These are phyloP conservation scores for Scelioninae gen. 2 DNA, from an alignment of 2,888 invertebrate species.

Conservation along the genomic window DNA sequence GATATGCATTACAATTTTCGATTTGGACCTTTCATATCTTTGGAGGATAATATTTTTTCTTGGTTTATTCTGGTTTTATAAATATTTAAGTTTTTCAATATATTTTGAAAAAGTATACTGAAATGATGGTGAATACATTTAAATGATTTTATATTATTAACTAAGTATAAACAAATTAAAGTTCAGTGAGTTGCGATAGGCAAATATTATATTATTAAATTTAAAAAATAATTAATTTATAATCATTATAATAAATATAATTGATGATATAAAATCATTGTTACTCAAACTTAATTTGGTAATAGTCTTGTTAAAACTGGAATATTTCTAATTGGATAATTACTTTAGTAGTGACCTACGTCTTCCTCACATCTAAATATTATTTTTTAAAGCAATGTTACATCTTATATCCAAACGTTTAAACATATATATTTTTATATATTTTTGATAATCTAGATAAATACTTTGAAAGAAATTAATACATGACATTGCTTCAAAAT, in stretches of 20 bases:
- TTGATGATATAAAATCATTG: constrained; percentile 23
- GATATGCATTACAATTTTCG: constrained; percentile 59
- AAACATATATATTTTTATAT: too few relatives aligned
- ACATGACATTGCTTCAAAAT: constrained; percentile 54
- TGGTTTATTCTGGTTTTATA: too few relatives aligned
- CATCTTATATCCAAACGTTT: too few relatives aligned
- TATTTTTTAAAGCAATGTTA: constrained; percentile 54
- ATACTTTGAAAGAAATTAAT: too few relatives aligned
- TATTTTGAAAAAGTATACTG: too few relatives aligned
- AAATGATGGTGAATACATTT: too few relatives aligned
- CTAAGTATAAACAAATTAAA: too few relatives aligned
- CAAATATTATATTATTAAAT: too few relatives aligned
- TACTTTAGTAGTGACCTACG: constrained; percentile 47
- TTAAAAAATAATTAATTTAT: not conserved
- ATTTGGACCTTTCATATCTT: constrained; percentile 11
- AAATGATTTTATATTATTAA: too few relatives aligned
- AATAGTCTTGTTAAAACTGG: constrained; percentile 29
- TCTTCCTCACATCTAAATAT: constrained; percentile 27
- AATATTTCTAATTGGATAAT: constrained; percentile 32
- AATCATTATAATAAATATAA: not conserved
- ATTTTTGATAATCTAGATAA: too few relatives aligned
- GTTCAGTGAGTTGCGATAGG: too few relatives aligned
- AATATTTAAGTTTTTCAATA: too few relatives aligned
- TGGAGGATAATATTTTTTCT: constrained; percentile 24
- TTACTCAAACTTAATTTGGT: constrained; percentile 29